Percentiles rank a stretch among this genome's conserved stretches.
Conservation (phyloP, 2,797 vertebrate species). For the Heliangelus exortis region DNA sequence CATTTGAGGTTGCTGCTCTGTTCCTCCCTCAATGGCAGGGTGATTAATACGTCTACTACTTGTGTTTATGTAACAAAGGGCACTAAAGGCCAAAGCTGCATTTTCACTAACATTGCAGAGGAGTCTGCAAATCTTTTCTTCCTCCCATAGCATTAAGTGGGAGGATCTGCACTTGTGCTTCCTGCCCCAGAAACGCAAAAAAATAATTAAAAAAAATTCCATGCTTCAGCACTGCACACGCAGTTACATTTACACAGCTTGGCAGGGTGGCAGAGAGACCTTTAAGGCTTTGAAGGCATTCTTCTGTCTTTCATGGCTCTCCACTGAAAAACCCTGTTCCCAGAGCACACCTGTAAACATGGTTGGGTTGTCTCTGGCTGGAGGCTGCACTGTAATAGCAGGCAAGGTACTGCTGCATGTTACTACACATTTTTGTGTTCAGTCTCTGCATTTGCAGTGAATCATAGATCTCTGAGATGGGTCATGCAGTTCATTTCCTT, state of each 20-base stretch:
- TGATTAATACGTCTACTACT: slow-evolving; percentile 71
- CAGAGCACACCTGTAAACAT: slow-evolving; percentile 23
- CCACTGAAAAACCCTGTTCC: slow-evolving; percentile 10
- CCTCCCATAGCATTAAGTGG: slow-evolving; percentile 43
- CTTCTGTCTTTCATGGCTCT: background rate
- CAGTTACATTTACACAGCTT: background rate
- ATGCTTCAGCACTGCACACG: background rate
- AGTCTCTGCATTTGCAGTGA: slow-evolving; percentile 3
- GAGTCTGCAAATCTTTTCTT: slow-evolving; percentile 50
- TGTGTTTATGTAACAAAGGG: slow-evolving; percentile 70
- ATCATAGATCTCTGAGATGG: slow-evolving; percentile 49
- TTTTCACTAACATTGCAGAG: slow-evolving; percentile 57
- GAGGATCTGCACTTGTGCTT: slow-evolving; percentile 42
- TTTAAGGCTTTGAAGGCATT: background rate
- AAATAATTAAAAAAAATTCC: background rate
- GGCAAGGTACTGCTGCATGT: slow-evolving; percentile 38
- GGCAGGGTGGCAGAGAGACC: background rate
- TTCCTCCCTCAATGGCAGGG: slow-evolving; percentile 75
- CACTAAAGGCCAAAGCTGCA: slow-evolving; percentile 61
- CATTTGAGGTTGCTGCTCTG: slow-evolving; percentile 74
- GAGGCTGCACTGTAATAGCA: slow-evolving; percentile 28
- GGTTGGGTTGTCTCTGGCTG: background rate
- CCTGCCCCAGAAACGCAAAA: slow-evolving; percentile 38
- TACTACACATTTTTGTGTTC: slow-evolving; percentile 37
- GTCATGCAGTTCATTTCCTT: slow-evolving; percentile 49